Conservation (phyloP, 2,113 vertebrate genomes). For the Aix galericulata region DNA sequence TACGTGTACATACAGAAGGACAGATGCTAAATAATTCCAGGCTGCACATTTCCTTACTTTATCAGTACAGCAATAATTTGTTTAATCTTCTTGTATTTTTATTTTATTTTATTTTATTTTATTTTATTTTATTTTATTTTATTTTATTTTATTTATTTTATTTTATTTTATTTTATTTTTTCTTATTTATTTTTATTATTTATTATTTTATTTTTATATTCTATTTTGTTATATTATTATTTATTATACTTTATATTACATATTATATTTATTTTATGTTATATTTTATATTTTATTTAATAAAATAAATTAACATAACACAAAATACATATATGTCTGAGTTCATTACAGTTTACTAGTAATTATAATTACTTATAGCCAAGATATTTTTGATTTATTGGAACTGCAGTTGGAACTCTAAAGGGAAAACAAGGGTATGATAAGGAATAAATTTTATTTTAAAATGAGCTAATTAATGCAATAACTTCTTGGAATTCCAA, state of each 20-base stretch:
- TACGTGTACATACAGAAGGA: neutral
- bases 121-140: neutral
- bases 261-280: no score
- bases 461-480: neutral
- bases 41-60: neutral
- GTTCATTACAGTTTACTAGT: neutral
- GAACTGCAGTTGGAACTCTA: neutral
- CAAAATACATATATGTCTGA: neutral
- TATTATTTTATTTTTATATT: no score
- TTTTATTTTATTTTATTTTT: no score
- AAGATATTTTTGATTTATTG: neutral
- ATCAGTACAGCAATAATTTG: neutral
- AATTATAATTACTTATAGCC: neutral
- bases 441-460: neutral
- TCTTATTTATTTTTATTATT: no score
- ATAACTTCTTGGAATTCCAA: neutral
- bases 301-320: no score
- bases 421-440: neutral
- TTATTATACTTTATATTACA: no score
- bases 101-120: neutral
- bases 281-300: no score
- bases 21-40: neutral
- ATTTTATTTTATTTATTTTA: neutral
- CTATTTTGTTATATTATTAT: no score
- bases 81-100: neutral